phyloP scores from a whole-genome alignment of 2,888 invertebrate species.

The Amphipoea oculea region DNA sequence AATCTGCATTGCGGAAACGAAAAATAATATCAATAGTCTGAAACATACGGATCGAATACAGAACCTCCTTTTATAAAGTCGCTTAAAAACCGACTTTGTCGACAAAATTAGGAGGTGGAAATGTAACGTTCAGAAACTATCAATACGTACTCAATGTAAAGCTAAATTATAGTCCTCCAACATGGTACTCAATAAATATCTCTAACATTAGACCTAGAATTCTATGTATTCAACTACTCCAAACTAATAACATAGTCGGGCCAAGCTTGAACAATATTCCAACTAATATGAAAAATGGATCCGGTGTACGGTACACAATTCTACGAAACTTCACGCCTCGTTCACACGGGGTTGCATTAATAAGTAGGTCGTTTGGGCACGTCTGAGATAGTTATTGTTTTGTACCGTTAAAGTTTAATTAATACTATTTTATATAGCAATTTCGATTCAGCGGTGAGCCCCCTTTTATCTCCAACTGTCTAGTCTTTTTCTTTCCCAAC shows the following conservation, averaged over 20 bases:
- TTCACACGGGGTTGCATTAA: background rate
- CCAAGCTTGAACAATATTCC: constrained; percentile 13
- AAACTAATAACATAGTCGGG: constrained; percentile 17
- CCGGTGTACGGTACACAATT: background rate
- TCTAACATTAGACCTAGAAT: background rate
- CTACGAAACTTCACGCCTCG: constrained; percentile 22
- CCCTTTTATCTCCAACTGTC: background rate
- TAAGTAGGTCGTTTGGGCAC: constrained; percentile 10
- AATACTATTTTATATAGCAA: background rate
- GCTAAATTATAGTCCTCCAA: background rate
- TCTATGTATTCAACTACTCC: background rate
- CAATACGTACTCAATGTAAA: background rate
- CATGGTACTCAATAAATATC: background rate
- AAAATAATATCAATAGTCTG: background rate
- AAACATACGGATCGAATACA: no score
- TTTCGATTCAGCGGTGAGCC: no score
- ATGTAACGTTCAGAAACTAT: background rate
- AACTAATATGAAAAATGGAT: constrained; percentile 24
- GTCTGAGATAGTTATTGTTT: constrained; percentile 1
- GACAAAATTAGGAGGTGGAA: background rate
- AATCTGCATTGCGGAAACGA: background rate
- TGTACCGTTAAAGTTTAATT: background rate
- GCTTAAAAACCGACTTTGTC: no score
- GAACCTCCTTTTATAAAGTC: no score
- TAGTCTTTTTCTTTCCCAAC: no score